phyloP scores from a whole-genome alignment of 2,797 vertebrate species.

The Sebastiscus tertius region DNA sequence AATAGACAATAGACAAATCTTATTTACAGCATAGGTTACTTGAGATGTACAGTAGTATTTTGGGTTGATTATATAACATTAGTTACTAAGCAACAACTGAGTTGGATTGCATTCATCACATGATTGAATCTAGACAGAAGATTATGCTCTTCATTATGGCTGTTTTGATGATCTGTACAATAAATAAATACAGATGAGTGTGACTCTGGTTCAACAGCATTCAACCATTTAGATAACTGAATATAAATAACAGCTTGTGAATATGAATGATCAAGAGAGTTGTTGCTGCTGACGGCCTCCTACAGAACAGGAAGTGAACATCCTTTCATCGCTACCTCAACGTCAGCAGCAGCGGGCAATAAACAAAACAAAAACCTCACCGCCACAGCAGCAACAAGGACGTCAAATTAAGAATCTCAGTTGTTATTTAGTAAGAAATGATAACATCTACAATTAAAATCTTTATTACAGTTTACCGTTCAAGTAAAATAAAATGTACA shows the following conservation, averaged over 20 bases:
- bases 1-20: slow-evolving; percentile 74
- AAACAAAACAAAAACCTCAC: slow-evolving; percentile 12
- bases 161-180: slow-evolving; percentile 27
- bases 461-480: slow-evolving; percentile 78
- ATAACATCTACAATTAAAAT: slow-evolving; percentile 72
- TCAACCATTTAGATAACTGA: not conserved
- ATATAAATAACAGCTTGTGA: not conserved
- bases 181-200: slow-evolving; percentile 6
- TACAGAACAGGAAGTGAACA: slow-evolving; percentile 35
- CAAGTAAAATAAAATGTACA: slow-evolving; percentile 82
- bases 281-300: slow-evolving; percentile 4
- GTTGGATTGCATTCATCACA: slow-evolving; percentile 44
- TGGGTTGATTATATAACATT: slow-evolving; percentile 66
- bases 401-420: slow-evolving; percentile 45
- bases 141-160: slow-evolving; percentile 7
- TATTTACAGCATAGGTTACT: slow-evolving; percentile 82
- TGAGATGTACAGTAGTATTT: slow-evolving; percentile 79
- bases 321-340: slow-evolving; percentile 18
- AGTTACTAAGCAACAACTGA: slow-evolving; percentile 82
- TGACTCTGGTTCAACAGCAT: not conserved
- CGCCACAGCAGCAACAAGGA: not conserved
- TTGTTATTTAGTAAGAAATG: slow-evolving; percentile 77
- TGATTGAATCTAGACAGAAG: slow-evolving; percentile 25
- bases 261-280: not conserved
- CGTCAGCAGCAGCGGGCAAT: slow-evolving; percentile 11